These are phyloP conservation scores for Tachysurus fulvidraco DNA, from an alignment of 2,113 vertebrate species.

Conservation along the genomic window DNA sequence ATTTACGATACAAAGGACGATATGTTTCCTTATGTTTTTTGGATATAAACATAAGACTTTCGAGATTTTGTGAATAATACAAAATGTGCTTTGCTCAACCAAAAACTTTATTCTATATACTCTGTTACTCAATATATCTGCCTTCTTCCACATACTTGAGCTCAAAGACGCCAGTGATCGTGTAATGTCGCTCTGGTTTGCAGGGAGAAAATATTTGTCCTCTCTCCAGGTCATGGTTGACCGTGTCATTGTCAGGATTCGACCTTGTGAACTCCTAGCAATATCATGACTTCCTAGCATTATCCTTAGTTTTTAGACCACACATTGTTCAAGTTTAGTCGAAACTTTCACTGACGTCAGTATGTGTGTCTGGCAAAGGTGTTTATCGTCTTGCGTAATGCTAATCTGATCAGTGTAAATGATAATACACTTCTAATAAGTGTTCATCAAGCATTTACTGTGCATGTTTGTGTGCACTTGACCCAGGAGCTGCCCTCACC, in stretches of 20 bases:
- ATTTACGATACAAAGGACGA: too few species aligned
- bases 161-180: neutral
- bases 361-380: neutral
- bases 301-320: neutral
- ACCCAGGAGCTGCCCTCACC: conserved; percentile 84
- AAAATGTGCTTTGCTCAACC: neutral
- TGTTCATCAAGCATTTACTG: neutral
- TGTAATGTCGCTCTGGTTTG: neutral
- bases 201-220: neutral
- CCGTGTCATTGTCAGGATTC: too few species aligned
- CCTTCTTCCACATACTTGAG: neutral
- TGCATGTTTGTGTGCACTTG: conserved; percentile 37
- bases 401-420: neutral
- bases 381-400: neutral
- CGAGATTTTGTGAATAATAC: neutral
- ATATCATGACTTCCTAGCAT: neutral
- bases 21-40: neutral
- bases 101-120: neutral
- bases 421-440: neutral
- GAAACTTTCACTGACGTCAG: neutral
- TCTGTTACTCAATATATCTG: neutral
- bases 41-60: neutral
- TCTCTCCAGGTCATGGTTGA: neutral
- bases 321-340: neutral
- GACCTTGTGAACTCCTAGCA: neutral